phyloP scores from a whole-genome alignment of 2,797 vertebrate genomes.

The Aulostomus chinensis region DNA sequence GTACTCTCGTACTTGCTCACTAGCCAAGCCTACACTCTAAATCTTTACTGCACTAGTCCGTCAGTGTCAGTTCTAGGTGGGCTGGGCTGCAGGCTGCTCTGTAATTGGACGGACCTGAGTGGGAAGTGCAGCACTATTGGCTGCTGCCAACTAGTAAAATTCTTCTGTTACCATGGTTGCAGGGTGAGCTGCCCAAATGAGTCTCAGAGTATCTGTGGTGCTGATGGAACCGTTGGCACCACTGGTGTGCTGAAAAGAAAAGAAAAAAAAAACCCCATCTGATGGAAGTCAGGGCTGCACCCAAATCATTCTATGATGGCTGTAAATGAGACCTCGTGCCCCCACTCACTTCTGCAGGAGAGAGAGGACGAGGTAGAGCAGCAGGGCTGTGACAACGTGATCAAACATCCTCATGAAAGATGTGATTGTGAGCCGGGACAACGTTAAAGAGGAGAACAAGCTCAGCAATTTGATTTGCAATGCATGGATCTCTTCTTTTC shows the following conservation, averaged over 20 bases:
- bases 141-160: constrained; percentile 84
- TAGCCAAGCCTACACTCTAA: constrained; percentile 62
- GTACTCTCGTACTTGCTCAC: constrained; percentile 54
- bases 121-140: constrained; percentile 83
- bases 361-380: constrained; percentile 48
- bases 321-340: constrained; percentile 59
- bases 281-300: constrained; percentile 66
- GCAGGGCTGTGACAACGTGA: constrained; percentile 40
- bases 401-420: constrained; percentile 54
- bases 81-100: constrained; percentile 78
- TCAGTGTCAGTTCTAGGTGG: constrained; percentile 75
- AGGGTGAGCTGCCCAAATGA: constrained; percentile 86
- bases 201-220: constrained; percentile 72
- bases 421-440: constrained; percentile 33
- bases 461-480: constrained; percentile 37
- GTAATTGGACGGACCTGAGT: constrained; percentile 77
- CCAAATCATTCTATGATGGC: constrained; percentile 61
- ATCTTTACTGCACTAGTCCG: constrained; percentile 62
- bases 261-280: constrained; percentile 28
- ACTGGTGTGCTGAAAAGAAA: constrained; percentile 47
- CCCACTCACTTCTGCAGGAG: constrained; percentile 42
- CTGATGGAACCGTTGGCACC: constrained; percentile 75
- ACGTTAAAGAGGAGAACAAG: constrained; percentile 28
- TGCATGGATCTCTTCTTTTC: constrained; percentile 25
- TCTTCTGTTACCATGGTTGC: constrained; percentile 88